Base-by-base conservation (phyloP, 2,888 invertebrate species). In the Chouioia cunea region DNA sequence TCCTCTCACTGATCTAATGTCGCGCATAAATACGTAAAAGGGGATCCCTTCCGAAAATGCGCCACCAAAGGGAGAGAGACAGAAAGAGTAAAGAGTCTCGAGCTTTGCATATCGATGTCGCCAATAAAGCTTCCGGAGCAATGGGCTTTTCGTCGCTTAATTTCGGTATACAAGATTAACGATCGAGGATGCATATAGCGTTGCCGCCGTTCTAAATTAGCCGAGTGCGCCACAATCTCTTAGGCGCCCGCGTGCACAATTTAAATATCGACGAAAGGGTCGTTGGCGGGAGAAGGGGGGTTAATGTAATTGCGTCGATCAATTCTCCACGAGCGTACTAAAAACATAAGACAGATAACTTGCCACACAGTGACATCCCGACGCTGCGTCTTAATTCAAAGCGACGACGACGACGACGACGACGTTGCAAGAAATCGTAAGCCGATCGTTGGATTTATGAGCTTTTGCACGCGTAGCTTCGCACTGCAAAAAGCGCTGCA, bases 371-470 rank as follows among this genome's bases (percentile, higher is more conserved):
- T 36, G 18, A 43, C 48, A n/a, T n/a, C n/a, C n/a, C n/a, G n/a
- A n/a, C n/a, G n/a, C n/a, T n/a, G 67, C 63, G 63, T 73, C 73
- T 73, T 70, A 70, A 73, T 73, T 73, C 73, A 63, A 57, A 58
- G 36, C 2, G 14, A n/a, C 2, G 47, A 48, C 46, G 22, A 2
- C 14, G 18, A 18, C 52, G 27, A 75, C 75, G 78, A 77, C 77
- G 77, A 74, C 69, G 75, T 72, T 70, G 74, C 77, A 78, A 79
- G 78, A 79, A 78, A 77, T 75, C 65, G 76, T 76, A 72, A 74
- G 65, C 71, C 76, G 74, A 76, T 77, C 75, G 70, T 50, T 60
- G 72, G 71, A 78, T 74, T 75, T 75, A 76, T 62, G 72, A 67
- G 57, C 48, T 36, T 52, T 48, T 3, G 18, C 4, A 6, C 48